These are phyloP conservation scores for Ursus arctos DNA, from an alignment of 2,113 vertebrate species.

Conservation along the genomic window DNA sequence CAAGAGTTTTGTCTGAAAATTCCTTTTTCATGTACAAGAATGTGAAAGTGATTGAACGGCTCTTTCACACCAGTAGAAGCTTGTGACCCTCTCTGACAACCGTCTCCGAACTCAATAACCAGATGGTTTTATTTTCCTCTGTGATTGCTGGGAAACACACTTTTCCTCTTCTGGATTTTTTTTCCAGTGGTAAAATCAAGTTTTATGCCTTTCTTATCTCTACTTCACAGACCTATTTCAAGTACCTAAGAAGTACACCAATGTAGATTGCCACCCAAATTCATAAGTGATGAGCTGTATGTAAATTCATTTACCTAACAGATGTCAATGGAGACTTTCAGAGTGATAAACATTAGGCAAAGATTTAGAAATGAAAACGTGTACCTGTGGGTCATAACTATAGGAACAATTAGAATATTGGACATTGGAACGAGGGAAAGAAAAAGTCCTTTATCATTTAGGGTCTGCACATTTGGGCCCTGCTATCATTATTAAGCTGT, in stretches of 20 bases:
- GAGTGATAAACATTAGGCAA: not conserved
- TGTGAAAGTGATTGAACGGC: not conserved
- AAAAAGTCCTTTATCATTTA: not conserved
- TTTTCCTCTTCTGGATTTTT: not conserved
- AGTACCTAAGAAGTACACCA: not conserved
- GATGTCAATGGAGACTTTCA: not conserved
- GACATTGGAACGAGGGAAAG: not conserved
- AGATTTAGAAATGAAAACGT: not conserved
- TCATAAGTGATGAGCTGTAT: not conserved
- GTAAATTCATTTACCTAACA: not conserved
- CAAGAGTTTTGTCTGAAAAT: not conserved
- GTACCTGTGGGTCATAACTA: not conserved
- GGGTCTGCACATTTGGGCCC: not conserved
- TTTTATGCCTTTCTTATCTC: conserved; percentile 62
- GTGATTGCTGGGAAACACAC: not conserved
- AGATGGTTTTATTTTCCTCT: not conserved
- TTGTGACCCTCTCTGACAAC: not conserved
- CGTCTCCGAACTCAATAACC: not conserved
- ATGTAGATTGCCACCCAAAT: not conserved
- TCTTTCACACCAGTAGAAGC: not conserved
- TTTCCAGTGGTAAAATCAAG: not conserved
- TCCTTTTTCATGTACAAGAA: not conserved
- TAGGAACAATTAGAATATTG: not conserved
- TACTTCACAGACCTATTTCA: conserved; percentile 45
- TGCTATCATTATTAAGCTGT: not conserved